Evolutionary conservation across 1,140 invertebrate genomes (phyloP), one percentile per base, ranked within the genome.

Genomic region (Dysdera silvatica): DNA sequence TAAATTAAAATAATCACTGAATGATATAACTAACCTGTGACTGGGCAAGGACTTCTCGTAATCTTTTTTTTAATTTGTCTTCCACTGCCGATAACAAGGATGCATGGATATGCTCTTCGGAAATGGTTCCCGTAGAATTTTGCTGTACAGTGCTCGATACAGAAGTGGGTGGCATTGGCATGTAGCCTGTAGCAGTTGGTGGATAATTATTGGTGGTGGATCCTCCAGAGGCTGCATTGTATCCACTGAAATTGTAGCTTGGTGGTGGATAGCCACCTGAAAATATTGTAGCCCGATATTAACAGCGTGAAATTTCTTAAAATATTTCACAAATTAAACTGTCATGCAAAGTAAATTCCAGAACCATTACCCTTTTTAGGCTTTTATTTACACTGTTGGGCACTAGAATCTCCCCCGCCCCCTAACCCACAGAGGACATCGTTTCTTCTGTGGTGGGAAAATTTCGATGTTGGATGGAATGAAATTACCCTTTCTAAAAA

Each of bases 61-160:
- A 80, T 61, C 87, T 82, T 58, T 90, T 80, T 69, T 86, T 84
- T 53, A 98, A 74, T 79, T 95, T 96, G 74, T 98, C 94, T 77
- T 95, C 91, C 1, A 97, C 89, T 18, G 95, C 95, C 49, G 91
- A 93, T 2, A 97, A 75, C 10, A 99, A 78, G 26, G 95, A 98
- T 41, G 88, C 89, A 72, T 90, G 85, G 48, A 98, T 91, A 73
- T 97, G 93, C 73, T 95, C 92, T 72, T 96, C 91, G 41, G 91
- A 90, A 43, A 98, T 94, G 16, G 91, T 95, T 16, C 87, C 88
- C 3, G 68, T 69, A 14, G 35, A 14, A 10, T 37, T 45, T 29
- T 66, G 58, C 18, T 53, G 48, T 10, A 41, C 55, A 29, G n/a
- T 23, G 16, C 28, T 41, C 18, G 40, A 41, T 35, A 43, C 40